Percentiles rank a stretch among this genome's conserved stretches.
Evolutionary conservation across 2,797 vertebrate species (phyloP).

Genomic region (Podarcis lilfordi): DNA sequence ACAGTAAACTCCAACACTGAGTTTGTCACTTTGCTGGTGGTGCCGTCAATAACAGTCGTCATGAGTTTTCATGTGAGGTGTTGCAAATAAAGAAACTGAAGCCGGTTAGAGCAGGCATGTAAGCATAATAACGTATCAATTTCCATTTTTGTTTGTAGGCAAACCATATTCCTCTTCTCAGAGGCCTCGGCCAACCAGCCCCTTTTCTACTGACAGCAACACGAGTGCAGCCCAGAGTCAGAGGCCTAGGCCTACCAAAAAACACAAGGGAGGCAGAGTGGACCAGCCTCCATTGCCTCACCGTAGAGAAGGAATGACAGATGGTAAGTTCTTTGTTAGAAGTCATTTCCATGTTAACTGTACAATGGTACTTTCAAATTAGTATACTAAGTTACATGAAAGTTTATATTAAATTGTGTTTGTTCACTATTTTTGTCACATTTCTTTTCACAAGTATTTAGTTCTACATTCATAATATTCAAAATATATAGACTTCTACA

Average conservation of each 20-base stretch:
- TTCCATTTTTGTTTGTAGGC: slow-evolving; percentile 79
- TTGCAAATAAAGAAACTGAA: slow-evolving; percentile 43
- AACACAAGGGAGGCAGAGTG: slow-evolving; percentile 88
- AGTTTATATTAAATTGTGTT: background rate
- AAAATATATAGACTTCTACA: background rate
- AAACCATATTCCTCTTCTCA: slow-evolving; percentile 90
- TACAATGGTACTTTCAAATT: background rate
- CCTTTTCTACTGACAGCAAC: slow-evolving; percentile 96
- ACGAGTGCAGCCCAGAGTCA: slow-evolving; percentile 90
- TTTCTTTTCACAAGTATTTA: background rate
- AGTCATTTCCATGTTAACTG: background rate
- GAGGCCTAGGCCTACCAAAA: slow-evolving; percentile 90
- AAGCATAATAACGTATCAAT: slow-evolving; percentile 50
- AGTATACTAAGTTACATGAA: background rate
- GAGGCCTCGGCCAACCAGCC: slow-evolving; percentile 91
- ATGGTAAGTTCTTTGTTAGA: slow-evolving; percentile 84
- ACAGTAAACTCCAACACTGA: slow-evolving; percentile 50
- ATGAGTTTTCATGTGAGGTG: slow-evolving; percentile 20
- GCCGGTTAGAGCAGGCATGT: slow-evolving; percentile 36
- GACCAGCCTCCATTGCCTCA: slow-evolving; percentile 89
- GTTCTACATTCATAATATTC: background rate
- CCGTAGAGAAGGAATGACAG: slow-evolving; percentile 90
- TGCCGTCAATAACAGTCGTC: slow-evolving; percentile 41
- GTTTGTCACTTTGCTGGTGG: slow-evolving; percentile 26
- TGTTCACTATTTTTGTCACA: background rate